These are phyloP conservation scores for Muscicapa striata DNA, from an alignment of 2,797 vertebrate genomes.

Conservation along the genomic window DNA sequence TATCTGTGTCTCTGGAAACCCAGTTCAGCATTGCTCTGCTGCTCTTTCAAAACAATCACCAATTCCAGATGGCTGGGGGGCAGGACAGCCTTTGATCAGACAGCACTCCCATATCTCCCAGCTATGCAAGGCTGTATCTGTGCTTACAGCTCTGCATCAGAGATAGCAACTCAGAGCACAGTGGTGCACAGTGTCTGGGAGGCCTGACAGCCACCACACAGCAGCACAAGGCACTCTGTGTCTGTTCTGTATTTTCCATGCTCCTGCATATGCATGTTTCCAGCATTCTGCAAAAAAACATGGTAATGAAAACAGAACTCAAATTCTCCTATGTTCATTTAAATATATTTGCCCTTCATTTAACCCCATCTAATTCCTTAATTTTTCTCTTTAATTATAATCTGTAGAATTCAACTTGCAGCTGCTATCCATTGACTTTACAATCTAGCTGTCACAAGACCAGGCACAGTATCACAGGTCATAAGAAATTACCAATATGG, in stretches of 20 bases:
- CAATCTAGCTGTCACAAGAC: neutral
- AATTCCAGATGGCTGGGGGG: neutral
- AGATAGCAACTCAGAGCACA: fast-evolving
- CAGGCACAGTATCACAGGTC: neutral
- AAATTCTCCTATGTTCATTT: neutral
- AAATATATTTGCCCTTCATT: neutral
- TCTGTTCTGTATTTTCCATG: neutral
- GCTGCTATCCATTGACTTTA: neutral
- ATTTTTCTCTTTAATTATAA: neutral
- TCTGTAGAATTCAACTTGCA: neutral
- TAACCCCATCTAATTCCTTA: neutral
- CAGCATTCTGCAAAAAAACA: neutral
- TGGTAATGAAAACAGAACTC: neutral
- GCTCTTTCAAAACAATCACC: neutral
- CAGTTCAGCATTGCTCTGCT: neutral
- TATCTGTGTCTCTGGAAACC: neutral
- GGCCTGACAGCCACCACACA: neutral
- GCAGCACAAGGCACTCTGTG: neutral
- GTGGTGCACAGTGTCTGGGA: neutral
- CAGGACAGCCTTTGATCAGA: neutral
- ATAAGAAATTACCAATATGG: neutral
- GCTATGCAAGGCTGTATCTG: neutral
- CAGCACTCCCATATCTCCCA: neutral
- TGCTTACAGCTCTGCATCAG: neutral
- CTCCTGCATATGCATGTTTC: neutral